Evolutionary conservation across 2,113 vertebrate species (phyloP).

Genomic region (Tauraco erythrolophus): DNA sequence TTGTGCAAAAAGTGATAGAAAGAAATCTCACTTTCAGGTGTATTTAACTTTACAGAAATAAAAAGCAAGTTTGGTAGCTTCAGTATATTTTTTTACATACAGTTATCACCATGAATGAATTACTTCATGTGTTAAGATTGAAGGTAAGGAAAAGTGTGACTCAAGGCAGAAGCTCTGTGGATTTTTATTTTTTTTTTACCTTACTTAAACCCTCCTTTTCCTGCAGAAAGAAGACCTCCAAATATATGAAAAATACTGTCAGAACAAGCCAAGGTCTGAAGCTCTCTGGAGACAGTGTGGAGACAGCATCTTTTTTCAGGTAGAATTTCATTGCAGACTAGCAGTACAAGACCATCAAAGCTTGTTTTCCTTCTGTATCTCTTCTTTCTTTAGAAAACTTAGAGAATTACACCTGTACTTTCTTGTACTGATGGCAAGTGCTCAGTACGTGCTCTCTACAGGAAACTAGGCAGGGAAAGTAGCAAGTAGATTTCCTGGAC

Average conservation of each 20-base stretch:
- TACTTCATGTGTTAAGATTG: not conserved
- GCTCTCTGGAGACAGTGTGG: slow-evolving; percentile 94
- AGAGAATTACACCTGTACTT: not conserved
- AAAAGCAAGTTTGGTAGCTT: not conserved
- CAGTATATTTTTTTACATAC: not conserved
- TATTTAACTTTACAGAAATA: not conserved
- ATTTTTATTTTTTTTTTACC: not conserved
- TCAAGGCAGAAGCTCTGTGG: not conserved
- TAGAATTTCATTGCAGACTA: slow-evolving; percentile 25
- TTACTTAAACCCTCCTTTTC: slow-evolving; percentile 16
- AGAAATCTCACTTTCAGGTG: not conserved
- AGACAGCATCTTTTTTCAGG: slow-evolving; percentile 92
- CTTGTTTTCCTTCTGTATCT: not conserved
- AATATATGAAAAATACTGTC: slow-evolving; percentile 95
- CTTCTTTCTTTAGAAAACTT: not conserved
- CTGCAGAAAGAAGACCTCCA: slow-evolving; percentile 94
- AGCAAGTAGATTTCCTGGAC: not conserved
- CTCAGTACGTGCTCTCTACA: not conserved
- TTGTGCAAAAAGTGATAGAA: not conserved
- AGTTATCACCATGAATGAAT: not conserved
- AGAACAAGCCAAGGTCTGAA: slow-evolving; percentile 94
- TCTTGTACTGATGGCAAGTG: not conserved
- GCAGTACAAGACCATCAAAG: not conserved
- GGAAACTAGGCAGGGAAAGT: not conserved
- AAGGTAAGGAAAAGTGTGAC: not conserved